A percentile compares a stretch with the other conserved stretches of the same genome.
phyloP scores from a whole-genome alignment of 2,888 invertebrate genomes.

The Stegana nigrithorax region DNA sequence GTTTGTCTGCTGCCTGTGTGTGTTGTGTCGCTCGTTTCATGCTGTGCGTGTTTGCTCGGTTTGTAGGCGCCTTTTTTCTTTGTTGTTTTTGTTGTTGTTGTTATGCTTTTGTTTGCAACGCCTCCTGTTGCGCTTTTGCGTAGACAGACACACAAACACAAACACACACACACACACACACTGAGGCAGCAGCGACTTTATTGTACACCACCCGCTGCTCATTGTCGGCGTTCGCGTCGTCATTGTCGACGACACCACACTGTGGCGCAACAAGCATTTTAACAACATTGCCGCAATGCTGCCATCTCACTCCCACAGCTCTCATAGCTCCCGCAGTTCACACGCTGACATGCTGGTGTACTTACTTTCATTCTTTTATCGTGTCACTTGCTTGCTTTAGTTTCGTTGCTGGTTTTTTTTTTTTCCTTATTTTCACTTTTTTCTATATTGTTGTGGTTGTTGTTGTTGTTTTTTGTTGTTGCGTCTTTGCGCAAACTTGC shows the following conservation, averaged over 20 bases:
- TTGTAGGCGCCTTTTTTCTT: too few species aligned
- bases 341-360: too few species aligned
- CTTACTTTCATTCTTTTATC: not conserved
- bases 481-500: constrained; percentile 28
- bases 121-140: constrained; percentile 52
- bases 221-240: not conserved
- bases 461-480: constrained; percentile 8
- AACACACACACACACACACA: constrained; percentile 3
- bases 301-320: constrained; percentile 25
- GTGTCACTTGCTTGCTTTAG: not conserved
- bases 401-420: not conserved
- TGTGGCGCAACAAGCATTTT: constrained; percentile 40
- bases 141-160: constrained; percentile 13
- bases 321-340: not conserved
- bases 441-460: not conserved
- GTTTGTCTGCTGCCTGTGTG: not conserved
- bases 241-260: constrained; percentile 22
- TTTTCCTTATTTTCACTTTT: not conserved
- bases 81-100: not conserved
- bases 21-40: not conserved
- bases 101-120: constrained; percentile 27
- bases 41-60: too few species aligned
- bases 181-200: too few species aligned
- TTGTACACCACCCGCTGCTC: too few species aligned
- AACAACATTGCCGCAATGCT: constrained; percentile 28